Base-by-base conservation (phyloP, 2,797 vertebrate species). In the Loris lydekkerianus region DNA sequence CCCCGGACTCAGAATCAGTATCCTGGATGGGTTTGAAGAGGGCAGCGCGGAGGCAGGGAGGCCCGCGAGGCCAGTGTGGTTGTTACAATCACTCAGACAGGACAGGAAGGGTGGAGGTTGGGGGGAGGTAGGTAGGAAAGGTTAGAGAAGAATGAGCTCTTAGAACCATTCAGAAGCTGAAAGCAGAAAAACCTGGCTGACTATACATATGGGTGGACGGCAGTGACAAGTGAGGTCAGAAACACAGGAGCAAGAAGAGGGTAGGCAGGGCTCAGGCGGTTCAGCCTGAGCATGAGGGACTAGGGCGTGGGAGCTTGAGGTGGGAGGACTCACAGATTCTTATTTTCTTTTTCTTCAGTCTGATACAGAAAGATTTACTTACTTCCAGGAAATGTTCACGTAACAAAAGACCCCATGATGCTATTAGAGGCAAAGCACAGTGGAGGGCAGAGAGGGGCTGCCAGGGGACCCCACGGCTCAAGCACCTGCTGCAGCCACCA, bases 351-450 rank as follows among this genome's bases (percentile, higher is more conserved):
- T 53, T 53, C 49, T 14, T 53, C 49, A 53, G 17, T 49, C 89
- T 34, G 61, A 82, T 65, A 82, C 82, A 94, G 58, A 86, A 95
- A 93, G 20, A 15, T 97, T 97, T 96, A 97, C 49, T 53, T 53
- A 53, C 92, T 96, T 86, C 93, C 77, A 80, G 91, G 80, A 77
- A 37, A 56, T 70, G 60, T 63, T 61, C 60, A 77, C 0, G 0
- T 95, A 88, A 95, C 58, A 80, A 92, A 94, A 91, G 2, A 29
- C 18, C 37, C 67, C 11, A 7, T 1, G 6, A 29, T 4, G 10
- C n/a, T 61, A 21, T 29, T 3, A 31, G 43, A 11, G 10, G 29
- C 81, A 70, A 23, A 58, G 1, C 1, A 3, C 9, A 3, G 14
- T 1, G 0, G 46, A 65, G 49, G 6, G 4, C 1, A 49, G 49